Percentiles rank a stretch among this genome's conserved stretches.
phyloP scores from a whole-genome alignment of 2,888 invertebrate species.

The Muscina levida region DNA sequence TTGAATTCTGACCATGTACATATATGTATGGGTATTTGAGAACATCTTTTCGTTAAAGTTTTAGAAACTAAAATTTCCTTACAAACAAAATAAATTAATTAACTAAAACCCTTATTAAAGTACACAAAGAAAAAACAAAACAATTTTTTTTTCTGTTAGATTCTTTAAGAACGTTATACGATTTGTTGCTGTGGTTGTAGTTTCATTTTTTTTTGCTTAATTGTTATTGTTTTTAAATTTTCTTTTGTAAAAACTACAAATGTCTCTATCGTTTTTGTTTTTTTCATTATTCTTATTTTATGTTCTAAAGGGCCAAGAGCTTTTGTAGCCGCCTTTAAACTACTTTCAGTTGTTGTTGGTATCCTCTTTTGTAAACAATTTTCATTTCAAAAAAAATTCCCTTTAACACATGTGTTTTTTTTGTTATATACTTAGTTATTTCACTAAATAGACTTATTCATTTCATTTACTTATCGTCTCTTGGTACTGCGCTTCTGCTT shows the following conservation, averaged over 20 bases:
- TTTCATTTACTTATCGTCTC: constrained; percentile 7
- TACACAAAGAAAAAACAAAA: too few relatives aligned
- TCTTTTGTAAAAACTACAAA: constrained; percentile 23
- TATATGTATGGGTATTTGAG: neutral
- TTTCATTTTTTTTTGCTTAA: neutral
- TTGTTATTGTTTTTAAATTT: neutral
- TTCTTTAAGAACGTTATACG: too few relatives aligned
- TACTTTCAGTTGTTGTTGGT: neutral
- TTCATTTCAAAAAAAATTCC: constrained; percentile 51
- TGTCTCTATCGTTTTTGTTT: neutral
- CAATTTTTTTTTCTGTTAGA: too few relatives aligned
- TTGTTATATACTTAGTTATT: constrained; percentile 40
- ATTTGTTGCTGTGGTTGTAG: too few relatives aligned
- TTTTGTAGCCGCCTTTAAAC: too few relatives aligned
- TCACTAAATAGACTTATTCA: constrained; percentile 59
- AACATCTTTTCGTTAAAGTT: too few relatives aligned
- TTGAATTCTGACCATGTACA: neutral
- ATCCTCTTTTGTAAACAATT: constrained; percentile 10
- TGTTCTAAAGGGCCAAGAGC: neutral
- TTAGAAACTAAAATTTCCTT: too few relatives aligned
- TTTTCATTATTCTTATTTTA: neutral
- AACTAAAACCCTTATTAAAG: too few relatives aligned
- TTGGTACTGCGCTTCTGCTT: constrained; percentile 34
- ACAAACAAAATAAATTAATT: neutral
- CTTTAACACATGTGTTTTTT: constrained; percentile 6